A percentile compares a stretch with the other conserved stretches of the same genome.
Evolutionary conservation across 2,113 vertebrate species (phyloP).

Genomic region (Spheniscus mendiculus): DNA sequence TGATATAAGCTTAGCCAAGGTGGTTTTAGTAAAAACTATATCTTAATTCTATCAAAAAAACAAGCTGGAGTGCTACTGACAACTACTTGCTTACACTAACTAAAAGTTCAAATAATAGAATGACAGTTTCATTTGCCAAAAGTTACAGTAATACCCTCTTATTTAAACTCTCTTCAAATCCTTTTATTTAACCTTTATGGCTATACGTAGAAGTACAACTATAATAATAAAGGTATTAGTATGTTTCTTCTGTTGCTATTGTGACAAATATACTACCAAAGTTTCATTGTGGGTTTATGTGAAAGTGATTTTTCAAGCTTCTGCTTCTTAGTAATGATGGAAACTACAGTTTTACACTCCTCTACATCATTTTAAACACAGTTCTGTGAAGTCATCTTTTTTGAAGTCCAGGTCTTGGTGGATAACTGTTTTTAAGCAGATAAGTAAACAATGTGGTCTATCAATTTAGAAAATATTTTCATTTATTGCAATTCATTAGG

Average conservation of each 20-base stretch:
- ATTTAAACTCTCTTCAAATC: not conserved
- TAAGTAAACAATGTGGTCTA: not conserved
- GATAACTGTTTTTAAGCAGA: not conserved
- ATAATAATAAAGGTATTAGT: not conserved
- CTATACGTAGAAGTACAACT: not conserved
- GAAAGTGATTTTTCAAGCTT: not conserved
- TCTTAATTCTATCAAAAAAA: not conserved
- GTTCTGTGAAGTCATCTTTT: not conserved
- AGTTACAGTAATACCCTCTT: not conserved
- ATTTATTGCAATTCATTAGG: not conserved
- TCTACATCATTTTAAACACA: not conserved
- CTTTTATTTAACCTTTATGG: not conserved
- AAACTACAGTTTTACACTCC: not conserved
- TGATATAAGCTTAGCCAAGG: not conserved
- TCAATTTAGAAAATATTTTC: not conserved
- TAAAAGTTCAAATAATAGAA: not conserved
- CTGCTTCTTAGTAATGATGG: not conserved
- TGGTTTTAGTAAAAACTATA: not conserved
- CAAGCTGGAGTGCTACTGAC: not conserved
- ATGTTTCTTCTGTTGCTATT: not conserved
- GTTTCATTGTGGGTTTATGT: not conserved
- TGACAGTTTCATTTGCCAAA: not conserved
- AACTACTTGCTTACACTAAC: not conserved
- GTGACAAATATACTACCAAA: not conserved
- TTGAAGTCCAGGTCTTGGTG: not conserved